phyloP scores from a whole-genome alignment of 2,888 invertebrate genomes.

The Callyntrura guangdongensis region DNA sequence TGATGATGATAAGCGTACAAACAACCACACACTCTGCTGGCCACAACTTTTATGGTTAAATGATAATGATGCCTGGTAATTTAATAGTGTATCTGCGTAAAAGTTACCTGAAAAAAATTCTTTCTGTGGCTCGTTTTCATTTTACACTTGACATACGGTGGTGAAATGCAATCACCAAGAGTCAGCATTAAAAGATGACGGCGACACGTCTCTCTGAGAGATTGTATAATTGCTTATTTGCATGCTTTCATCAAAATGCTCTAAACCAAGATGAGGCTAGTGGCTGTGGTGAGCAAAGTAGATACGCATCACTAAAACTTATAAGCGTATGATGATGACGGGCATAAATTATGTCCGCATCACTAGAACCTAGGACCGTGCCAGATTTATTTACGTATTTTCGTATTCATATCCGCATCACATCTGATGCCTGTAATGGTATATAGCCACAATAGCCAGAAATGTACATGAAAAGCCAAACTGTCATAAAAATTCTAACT shows the following conservation, averaged over 20 bases:
- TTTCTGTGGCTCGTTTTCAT: neutral
- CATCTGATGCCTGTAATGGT: neutral
- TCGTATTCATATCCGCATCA: constrained; percentile 4
- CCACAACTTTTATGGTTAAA: constrained; percentile 56
- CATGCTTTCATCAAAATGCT: constrained; percentile 9
- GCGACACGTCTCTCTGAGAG: neutral
- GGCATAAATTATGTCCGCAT: neutral
- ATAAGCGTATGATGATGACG: neutral
- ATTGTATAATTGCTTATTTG: constrained; percentile 33
- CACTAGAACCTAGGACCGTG: neutral
- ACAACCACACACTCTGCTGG: constrained; percentile 59
- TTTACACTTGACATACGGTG: neutral
- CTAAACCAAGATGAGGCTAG: neutral
- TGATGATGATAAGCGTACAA: constrained; percentile 58
- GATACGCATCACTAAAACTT: neutral
- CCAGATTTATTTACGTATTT: constrained; percentile 23
- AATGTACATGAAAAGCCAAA: neutral
- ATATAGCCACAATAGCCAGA: neutral
- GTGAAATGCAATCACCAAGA: constrained; percentile 5
- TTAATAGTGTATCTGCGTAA: constrained; percentile 19
- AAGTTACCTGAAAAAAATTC: constrained; percentile 11
- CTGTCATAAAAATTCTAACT: neutral
- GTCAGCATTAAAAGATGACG: neutral
- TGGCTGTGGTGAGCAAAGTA: neutral
- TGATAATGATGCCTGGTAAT: constrained; percentile 51